Percentiles rank a stretch among this genome's conserved stretches.
phyloP scores from a whole-genome alignment of 1,140 invertebrate genomes.

The Lanistes nyassanus region DNA sequence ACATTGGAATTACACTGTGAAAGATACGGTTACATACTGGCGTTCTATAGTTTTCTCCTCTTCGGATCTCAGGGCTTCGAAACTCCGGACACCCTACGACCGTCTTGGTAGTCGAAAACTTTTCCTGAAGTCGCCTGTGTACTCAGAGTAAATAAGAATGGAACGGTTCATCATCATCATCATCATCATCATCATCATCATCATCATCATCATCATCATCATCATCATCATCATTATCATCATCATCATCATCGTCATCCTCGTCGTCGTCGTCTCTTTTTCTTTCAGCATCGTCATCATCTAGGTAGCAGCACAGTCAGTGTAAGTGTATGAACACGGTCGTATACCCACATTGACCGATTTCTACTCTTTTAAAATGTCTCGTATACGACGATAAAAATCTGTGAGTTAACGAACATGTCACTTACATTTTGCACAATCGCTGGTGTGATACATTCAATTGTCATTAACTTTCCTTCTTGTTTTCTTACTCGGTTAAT shows the following conservation, averaged over 20 bases:
- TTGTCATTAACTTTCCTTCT: too few species aligned
- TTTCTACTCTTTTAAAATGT: too few species aligned
- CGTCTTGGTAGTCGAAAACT: not conserved
- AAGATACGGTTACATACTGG: not conserved
- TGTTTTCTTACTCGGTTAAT: too few species aligned
- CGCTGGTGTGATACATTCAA: too few species aligned
- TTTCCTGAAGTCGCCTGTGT: not conserved
- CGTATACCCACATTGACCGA: not conserved
- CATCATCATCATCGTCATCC: conserved; percentile 18
- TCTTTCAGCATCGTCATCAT: too few species aligned
- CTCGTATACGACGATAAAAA: too few species aligned
- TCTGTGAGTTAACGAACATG: too few species aligned
- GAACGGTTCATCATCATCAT: conserved; percentile 13
- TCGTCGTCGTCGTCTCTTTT: too few species aligned
- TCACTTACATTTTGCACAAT: too few species aligned
- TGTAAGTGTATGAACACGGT: conserved; percentile 3
- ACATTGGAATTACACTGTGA: not conserved
- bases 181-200: conserved; percentile 26
- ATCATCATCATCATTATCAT: conserved; percentile 25
- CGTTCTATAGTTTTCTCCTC: not conserved
- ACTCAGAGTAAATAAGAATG: too few species aligned
- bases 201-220: conserved; percentile 26
- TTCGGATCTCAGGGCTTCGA: not conserved
- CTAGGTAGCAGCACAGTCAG: too few species aligned
- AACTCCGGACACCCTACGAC: not conserved